A percentile compares a stretch with the other conserved stretches of the same genome.
Evolutionary conservation across 2,113 vertebrate species (phyloP).

Genomic region (Condylura cristata): DNA sequence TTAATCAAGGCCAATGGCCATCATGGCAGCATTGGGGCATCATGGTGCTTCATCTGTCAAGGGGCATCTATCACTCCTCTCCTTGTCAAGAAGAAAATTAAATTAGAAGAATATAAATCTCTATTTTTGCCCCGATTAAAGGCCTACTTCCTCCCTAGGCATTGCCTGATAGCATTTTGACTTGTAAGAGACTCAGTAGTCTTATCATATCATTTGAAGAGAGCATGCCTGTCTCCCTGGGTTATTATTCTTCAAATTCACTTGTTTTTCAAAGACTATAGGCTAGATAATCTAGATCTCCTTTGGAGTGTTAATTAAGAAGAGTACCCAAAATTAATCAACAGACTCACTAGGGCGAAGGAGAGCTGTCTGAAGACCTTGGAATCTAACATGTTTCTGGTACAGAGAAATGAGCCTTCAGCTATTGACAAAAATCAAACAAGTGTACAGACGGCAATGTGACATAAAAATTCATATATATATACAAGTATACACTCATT

Average conservation of each 20-base stretch:
- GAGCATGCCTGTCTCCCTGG: slow-evolving; percentile 92
- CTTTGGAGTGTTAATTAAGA: slow-evolving; percentile 99
- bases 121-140: slow-evolving; percentile 95
- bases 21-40: slow-evolving; percentile 83
- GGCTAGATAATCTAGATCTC: slow-evolving; percentile 94
- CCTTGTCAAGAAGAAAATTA: slow-evolving; percentile 93
- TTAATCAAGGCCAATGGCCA: slow-evolving; percentile 91
- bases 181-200: slow-evolving; percentile 90
- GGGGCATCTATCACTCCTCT: slow-evolving; percentile 92
- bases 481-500: slow-evolving; percentile 98
- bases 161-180: slow-evolving; percentile 91
- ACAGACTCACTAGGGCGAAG: slow-evolving; percentile 98
- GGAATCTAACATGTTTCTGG: slow-evolving; percentile 91
- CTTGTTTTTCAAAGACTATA: slow-evolving; percentile 89
- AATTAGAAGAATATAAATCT: slow-evolving; percentile 96
- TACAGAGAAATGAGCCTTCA: slow-evolving; percentile 93
- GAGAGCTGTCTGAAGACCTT: slow-evolving; percentile 97
- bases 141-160: slow-evolving; percentile 94
- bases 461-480: slow-evolving; percentile 99
- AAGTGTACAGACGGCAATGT: slow-evolving; percentile 95
- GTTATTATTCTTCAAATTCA: slow-evolving; percentile 95
- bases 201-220: slow-evolving; percentile 95
- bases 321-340: slow-evolving; percentile 99
- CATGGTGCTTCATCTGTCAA: slow-evolving; percentile 96
- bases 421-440: slow-evolving; percentile 94